A percentile compares a stretch with the other conserved stretches of the same genome.
Evolutionary conservation across 2,888 invertebrate genomes (phyloP).

Genomic region (Nomada fucata): DNA sequence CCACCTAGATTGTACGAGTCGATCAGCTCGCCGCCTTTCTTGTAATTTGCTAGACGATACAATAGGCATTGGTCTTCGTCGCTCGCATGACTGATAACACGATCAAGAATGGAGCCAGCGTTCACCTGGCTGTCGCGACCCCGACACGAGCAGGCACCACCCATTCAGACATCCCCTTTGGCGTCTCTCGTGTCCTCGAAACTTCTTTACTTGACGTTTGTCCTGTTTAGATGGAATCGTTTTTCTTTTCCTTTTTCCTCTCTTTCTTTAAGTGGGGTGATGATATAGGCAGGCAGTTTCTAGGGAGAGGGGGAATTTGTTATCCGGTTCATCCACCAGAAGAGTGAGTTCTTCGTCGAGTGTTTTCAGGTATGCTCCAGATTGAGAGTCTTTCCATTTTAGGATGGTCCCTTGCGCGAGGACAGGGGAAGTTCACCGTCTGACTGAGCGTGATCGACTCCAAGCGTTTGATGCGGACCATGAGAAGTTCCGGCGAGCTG

Average conservation of each 20-base stretch:
- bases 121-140: constrained; percentile 82
- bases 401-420: constrained; percentile 17
- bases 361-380: constrained; percentile 50
- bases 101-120: constrained; percentile 93
- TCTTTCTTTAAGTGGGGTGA: background rate
- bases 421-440: constrained; percentile 33
- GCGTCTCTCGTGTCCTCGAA: constrained; percentile 19
- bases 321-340: constrained; percentile 40
- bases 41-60: constrained; percentile 95
- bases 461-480: constrained; percentile 46
- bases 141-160: constrained; percentile 81
- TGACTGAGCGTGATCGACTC: constrained; percentile 61
- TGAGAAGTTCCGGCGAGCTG: constrained; percentile 48
- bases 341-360: constrained; percentile 49
- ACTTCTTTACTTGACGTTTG: constrained; percentile 12
- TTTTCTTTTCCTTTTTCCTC: background rate
- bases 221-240: background rate
- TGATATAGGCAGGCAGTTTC: no score
- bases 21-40: constrained; percentile 95
- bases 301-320: no score
- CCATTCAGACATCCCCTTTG: constrained; percentile 79
- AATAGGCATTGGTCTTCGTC: constrained; percentile 94
- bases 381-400: constrained; percentile 57
- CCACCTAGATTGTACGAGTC: constrained; percentile 95
- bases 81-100: constrained; percentile 95